A percentile compares a stretch with the other conserved stretches of the same genome.
phyloP scores from a whole-genome alignment of 2,888 invertebrate species.

The Meghimatium bilineatum region DNA sequence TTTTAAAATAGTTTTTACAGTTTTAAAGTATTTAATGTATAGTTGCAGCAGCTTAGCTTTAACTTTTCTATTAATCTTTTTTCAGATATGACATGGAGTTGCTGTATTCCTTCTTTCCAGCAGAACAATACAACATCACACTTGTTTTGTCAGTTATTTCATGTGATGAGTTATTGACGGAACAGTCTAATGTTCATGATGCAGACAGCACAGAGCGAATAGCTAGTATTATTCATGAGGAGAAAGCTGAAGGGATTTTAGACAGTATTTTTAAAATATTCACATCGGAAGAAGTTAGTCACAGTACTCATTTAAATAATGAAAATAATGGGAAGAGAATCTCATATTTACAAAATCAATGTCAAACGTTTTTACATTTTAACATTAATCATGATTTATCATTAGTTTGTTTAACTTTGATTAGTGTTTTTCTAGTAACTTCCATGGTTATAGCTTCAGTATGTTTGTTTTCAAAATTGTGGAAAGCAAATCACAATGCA shows the following conservation, averaged over 20 bases:
- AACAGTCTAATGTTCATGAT: neutral
- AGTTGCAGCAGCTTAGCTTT: neutral
- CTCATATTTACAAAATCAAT: neutral
- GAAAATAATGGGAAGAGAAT: neutral
- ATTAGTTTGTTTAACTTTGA: neutral
- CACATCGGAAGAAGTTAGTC: neutral
- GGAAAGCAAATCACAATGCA: neutral
- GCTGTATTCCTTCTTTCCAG: conserved; percentile 15
- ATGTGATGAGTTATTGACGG: conserved; percentile 7
- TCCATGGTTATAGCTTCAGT: neutral
- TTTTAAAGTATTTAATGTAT: too few species aligned
- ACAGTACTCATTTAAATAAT: neutral
- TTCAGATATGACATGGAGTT: conserved; percentile 26
- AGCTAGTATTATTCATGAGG: neutral
- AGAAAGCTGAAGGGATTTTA: neutral
- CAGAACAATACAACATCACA: conserved; percentile 26
- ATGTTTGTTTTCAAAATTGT: conserved; percentile 2
- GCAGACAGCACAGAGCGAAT: neutral
- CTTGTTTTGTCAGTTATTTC: conserved; percentile 23
- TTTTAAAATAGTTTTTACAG: too few species aligned
- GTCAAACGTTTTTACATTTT: neutral
- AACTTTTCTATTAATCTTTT: neutral
- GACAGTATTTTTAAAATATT: conserved; percentile 6
- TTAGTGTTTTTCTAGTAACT: too few species aligned
- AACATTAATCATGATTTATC: neutral